Conservation (phyloP, 2,888 invertebrate genomes). For the Eurytoma adleriae region DNA sequence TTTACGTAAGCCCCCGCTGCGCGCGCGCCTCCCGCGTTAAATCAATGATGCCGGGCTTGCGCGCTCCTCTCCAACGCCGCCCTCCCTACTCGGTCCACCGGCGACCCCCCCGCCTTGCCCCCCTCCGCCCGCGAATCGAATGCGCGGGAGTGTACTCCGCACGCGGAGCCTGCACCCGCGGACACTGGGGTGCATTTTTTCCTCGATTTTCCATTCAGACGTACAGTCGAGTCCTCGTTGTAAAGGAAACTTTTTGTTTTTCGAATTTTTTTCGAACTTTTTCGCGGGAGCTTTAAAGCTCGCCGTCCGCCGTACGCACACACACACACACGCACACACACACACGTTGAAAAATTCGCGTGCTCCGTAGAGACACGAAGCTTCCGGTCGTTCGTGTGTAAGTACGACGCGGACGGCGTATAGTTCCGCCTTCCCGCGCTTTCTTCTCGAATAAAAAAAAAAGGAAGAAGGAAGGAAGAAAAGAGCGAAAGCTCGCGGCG, state of each 20-base stretch:
- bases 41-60: constrained; percentile 75
- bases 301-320: neutral
- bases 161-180: neutral
- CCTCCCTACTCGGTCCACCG: constrained; percentile 66
- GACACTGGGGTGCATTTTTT: neutral
- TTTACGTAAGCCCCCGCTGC: constrained; percentile 48
- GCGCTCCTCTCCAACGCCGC: constrained; percentile 64
- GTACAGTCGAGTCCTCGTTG: too few species aligned
- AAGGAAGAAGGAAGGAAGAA: too few species aligned
- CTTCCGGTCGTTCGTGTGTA: too few species aligned
- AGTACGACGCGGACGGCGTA: too few species aligned
- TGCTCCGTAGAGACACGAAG: too few species aligned
- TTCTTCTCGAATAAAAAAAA: too few species aligned
- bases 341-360: neutral
- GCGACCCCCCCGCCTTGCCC: neutral
- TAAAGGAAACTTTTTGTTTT: too few species aligned
- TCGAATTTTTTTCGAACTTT: too few species aligned
- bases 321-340: neutral
- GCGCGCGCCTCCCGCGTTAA: constrained; percentile 65
- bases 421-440: too few species aligned
- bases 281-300: too few species aligned
- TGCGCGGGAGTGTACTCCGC: neutral
- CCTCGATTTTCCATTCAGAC: too few species aligned
- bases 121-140: neutral
- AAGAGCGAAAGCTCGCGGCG: too few species aligned